A percentile compares a stretch with the other conserved stretches of the same genome.
These are phyloP conservation scores for Ceratosolen solmsi DNA, from an alignment of 1,140 invertebrate species.

Conservation along the genomic window DNA sequence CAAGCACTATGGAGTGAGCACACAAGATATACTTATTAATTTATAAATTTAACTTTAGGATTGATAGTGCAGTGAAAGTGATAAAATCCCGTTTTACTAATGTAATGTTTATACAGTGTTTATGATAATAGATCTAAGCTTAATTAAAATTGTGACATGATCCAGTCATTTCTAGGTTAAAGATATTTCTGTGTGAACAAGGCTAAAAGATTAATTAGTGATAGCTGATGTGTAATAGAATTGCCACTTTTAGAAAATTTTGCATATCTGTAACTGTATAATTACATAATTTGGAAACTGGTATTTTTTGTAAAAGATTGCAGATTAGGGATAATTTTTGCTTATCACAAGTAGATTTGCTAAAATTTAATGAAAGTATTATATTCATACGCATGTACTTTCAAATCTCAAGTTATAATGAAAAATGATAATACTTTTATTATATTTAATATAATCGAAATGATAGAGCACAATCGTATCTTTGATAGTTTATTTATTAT, in stretches of 20 bases:
- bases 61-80: constrained; percentile 9
- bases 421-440: too few species aligned
- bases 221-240: neutral
- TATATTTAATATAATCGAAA: too few species aligned
- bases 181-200: neutral
- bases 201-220: neutral
- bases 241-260: neutral
- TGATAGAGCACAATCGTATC: too few species aligned
- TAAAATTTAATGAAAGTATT: too few species aligned
- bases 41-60: neutral
- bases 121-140: too few species aligned
- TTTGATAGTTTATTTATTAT: too few species aligned
- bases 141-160: too few species aligned
- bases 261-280: neutral
- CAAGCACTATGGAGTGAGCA: neutral
- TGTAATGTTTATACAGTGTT: too few species aligned
- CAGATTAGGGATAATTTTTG: neutral
- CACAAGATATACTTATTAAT: neutral
- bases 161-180: neutral
- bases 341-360: too few species aligned
- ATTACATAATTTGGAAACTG: neutral
- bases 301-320: neutral
- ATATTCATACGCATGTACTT: too few species aligned
- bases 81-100: too few species aligned
- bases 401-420: too few species aligned